Evolutionary conservation across 2,888 invertebrate species (phyloP).

Genomic region (Lobophora halterata): DNA sequence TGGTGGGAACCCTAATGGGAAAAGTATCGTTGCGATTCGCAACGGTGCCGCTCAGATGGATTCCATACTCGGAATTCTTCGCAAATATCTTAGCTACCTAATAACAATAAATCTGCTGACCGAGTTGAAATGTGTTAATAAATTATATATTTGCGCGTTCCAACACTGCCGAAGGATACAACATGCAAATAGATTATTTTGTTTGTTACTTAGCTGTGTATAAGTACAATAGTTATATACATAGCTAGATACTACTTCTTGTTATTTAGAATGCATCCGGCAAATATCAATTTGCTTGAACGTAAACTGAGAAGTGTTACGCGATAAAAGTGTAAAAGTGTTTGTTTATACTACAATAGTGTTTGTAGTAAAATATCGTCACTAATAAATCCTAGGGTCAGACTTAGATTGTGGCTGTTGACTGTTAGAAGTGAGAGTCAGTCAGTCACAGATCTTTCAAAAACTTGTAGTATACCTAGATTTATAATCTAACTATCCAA

Average conservation of each 20-base stretch:
- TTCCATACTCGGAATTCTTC: no score
- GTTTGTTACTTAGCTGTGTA: conserved; percentile 16
- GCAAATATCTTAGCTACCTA: conserved; percentile 3
- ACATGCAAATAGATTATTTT: conserved; percentile 5
- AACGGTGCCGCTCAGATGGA: no score
- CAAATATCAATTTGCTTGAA: conserved; percentile 11
- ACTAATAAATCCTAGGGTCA: no score
- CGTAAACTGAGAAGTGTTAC: conserved; percentile 8
- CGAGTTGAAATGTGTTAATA: background rate
- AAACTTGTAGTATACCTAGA: no score
- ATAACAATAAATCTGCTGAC: background rate
- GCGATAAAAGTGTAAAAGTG: conserved; percentile 14
- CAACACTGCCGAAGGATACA: background rate
- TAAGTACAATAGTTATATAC: no score
- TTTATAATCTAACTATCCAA: no score
- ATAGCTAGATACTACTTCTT: no score
- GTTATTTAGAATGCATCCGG: conserved; percentile 13
- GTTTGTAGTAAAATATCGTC: conserved; percentile 15
- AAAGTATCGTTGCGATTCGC: no score
- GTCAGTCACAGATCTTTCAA: no score
- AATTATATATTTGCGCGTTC: conserved; percentile 1
- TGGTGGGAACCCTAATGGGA: no score
- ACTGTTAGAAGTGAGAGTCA: no score
- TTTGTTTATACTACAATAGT: conserved; percentile 3
- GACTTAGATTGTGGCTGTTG: no score